Evolutionary conservation across 2,888 invertebrate genomes (phyloP), one percentile per base, ranked within the genome.

Genomic region (Drosophila anomelani): DNA sequence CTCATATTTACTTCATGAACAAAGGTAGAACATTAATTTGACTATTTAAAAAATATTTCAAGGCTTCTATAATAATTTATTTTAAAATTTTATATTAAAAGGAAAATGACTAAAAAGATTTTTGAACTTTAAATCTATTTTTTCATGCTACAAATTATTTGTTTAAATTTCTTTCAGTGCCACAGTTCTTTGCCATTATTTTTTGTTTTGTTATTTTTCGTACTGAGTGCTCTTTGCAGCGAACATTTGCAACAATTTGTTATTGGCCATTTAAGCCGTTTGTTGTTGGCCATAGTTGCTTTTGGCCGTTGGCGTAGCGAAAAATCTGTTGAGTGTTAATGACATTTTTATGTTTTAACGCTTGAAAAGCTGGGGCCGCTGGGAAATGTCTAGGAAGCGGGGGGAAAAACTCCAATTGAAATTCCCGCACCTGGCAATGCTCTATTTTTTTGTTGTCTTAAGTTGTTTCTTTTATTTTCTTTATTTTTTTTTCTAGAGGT

Each of bases 261-360:
- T 87, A 88, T 85, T 88, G 85, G 89, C 85, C 84, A 84, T 83
- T 83, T 87, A 83, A 87, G 82, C 80, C 74, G 74, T 79, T 81
- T 81, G 77, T 49, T 61, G 59, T 57, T 78, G 80, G 76, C 72
- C 73, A 49, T 76, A 67, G 73, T 66, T 64, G 61, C 67, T 62
- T 59, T 53, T 47, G 56, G 54, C 85, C 67, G 62, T 71, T 84
- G 78, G 85, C 68, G 76, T 81, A 77, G 51, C 66, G 74, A 85
- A 67, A 85, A 85, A 85, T 88, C 85, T 85, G 84, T 85, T 85
- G 88, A 88, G 84, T 85, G 84, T 88, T 85, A 85, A 85, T 85
- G 84, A 85, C 84, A 85, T 85, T 85, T 85, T 85, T 85, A 85
- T 85, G 84, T 85, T 88, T 85, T 86, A 79, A 88, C 84, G 86